Base-by-base conservation (phyloP, 2,888 invertebrate genomes). In the Drosophila testacea region DNA sequence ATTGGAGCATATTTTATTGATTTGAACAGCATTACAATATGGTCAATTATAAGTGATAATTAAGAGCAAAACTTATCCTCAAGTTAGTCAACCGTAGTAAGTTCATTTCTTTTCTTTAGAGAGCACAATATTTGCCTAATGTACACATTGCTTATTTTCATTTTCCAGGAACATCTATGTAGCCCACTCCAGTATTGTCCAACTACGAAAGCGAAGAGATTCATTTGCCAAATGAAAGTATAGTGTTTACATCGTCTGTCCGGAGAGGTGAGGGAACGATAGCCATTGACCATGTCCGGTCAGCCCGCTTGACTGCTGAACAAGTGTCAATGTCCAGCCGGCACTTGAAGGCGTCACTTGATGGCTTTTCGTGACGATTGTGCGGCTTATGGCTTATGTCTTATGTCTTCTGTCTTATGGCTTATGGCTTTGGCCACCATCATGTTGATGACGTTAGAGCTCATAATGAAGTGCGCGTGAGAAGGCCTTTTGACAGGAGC, bases 251-350 rank as follows among this genome's bases (percentile, higher is more conserved):
- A 44, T 42, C 28, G 46, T 59, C 30, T 36, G 42, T 10, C 27
- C 22, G 39, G 10, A 4, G 34, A 11, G 34, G 50, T 5, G 13
- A 11, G 27, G 32, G 11, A 10, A 41, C 51, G 54, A 50, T 47
- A 63, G 64, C 69, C 62, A 48, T 44, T 57, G 74, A 46, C 41
- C 54, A 74, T 77, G 70, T 72, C 75, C 75, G 72, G 67, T 61
- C 73, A 55, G 66, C 64, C 64, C 64, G 59, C 36, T 48, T 65
- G 62, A 59, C 69, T 70, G 67, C 59, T 51, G 65, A 73, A 65
- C 88, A 83, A 86, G 88, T 86, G 85, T 86, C 85, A 86, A 88
- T 86, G 85, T 81, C 86, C 88, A 86, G 74, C 56, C 54, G 69
- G 67, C 60, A 52, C 65, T 73, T 42, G 34, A 61, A 55, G 66